Base-by-base conservation (phyloP, 2,113 vertebrate genomes). In the Cyanoderma ruficeps region DNA sequence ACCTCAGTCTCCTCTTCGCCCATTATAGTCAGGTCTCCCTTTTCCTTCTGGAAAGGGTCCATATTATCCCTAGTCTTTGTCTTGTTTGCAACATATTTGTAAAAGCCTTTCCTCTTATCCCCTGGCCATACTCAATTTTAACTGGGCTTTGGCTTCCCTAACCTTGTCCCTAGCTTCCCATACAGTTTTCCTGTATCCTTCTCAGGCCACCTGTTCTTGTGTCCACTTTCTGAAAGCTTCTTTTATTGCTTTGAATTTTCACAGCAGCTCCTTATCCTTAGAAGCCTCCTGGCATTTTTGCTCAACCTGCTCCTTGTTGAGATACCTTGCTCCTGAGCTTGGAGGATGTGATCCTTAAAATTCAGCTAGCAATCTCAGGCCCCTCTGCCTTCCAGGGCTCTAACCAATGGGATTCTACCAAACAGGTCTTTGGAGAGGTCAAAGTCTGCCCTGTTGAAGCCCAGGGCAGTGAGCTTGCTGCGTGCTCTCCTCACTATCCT, bases 401-500 rank as follows among this genome's bases (percentile, higher is more conserved):
- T 52, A 27, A 10, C 14, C 15, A 17, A 23, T 28, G 39, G 6
- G 2, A 19, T 9, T 19, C 0, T 33, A 37, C 15, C 3, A 20
- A 31, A 24, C 1, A 68, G 28, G 13, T 44, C 37, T 17, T 46
- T 78, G 46, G 24, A 87, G 39, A 60, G 18, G 12, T 6, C 22
- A 37, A 20, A 53, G 8, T 39, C 19, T 39, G 1, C 15, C 28
- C 12, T 53, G 6, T 23, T 69, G 37, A 53, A 52, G 3, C 20
- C 20, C 13, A 17, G 44, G 44, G 13, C 16, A 11, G 15, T 46
- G 39, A 60, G 22, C 9, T 46, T 69, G 11, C 22, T 22, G 37
- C 0, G 0, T 52, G 14, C 4, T 15, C 5, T 53, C 15, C 39
- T 33, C 0, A 0, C 22, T 52, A 1, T 18, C 12, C 9, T 44